Evolutionary conservation across 2,113 vertebrate species (phyloP).

Genomic region (Scomber japonicus): DNA sequence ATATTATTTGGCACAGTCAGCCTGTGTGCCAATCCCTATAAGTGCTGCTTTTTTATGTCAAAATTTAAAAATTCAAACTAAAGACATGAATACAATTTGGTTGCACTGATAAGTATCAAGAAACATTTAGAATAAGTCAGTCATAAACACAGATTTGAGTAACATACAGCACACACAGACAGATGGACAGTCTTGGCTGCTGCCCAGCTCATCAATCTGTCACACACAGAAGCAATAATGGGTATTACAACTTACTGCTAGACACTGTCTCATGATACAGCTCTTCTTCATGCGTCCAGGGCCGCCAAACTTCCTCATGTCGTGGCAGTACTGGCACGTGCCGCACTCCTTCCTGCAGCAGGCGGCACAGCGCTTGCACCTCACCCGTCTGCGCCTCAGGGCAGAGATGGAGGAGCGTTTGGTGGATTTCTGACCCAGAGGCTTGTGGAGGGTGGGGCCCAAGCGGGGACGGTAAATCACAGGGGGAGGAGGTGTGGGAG

Average conservation of each 20-base stretch:
- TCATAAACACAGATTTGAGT: background rate
- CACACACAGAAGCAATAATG: background rate
- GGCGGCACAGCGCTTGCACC: conserved; percentile 94
- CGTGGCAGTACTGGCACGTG: conserved; percentile 93
- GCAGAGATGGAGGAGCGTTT: conserved; percentile 91
- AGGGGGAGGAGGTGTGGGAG: conserved; percentile 68
- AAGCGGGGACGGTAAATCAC: conserved; percentile 79
- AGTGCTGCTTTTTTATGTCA: background rate
- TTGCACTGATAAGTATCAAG: no score
- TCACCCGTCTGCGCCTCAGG: conserved; percentile 90
- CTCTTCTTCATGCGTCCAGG: conserved; percentile 96
- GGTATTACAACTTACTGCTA: conserved; percentile 86
- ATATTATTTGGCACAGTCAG: no score
- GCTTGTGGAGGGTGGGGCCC: conserved; percentile 79
- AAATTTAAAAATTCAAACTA: background rate
- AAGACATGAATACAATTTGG: no score
- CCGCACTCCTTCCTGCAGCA: conserved; percentile 94
- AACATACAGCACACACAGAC: no score
- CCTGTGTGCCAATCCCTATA: background rate
- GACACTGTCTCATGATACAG: conserved; percentile 93
- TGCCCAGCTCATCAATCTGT: background rate
- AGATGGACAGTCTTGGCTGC: background rate
- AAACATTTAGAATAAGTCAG: background rate
- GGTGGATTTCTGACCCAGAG: conserved; percentile 72
- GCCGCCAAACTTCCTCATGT: conserved; percentile 97